Percentiles rank a stretch among this genome's conserved stretches.
These are phyloP conservation scores for Cheiracanthium punctorium DNA, from an alignment of 2,888 invertebrate genomes.

Conservation along the genomic window DNA sequence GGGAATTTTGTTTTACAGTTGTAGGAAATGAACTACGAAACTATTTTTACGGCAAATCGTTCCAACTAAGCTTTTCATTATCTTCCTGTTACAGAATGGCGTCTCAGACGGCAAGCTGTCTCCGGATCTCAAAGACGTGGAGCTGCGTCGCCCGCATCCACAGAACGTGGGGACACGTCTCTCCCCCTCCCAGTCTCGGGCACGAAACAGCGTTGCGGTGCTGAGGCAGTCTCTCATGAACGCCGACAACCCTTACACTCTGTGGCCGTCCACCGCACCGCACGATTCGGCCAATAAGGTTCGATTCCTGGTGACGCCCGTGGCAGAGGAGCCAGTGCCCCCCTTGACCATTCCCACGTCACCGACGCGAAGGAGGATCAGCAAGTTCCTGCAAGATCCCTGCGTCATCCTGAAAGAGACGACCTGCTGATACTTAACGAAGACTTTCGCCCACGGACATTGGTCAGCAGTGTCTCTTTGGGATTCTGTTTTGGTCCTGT, in stretches of 20 bases:
- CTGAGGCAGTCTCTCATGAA: slow-evolving; percentile 63
- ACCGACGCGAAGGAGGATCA: slow-evolving; percentile 43
- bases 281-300: not conserved
- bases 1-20: too few species aligned
- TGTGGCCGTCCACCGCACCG: slow-evolving; percentile 68
- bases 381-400: slow-evolving; percentile 52
- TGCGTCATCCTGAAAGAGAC: slow-evolving; percentile 58
- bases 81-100: slow-evolving; percentile 21
- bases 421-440: slow-evolving; percentile 23
- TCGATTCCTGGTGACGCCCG: slow-evolving; percentile 46
- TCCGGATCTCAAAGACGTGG: slow-evolving; percentile 44
- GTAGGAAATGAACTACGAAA: too few species aligned
- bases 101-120: not conserved
- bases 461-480: too few species aligned
- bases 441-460: too few species aligned
- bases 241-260: slow-evolving; percentile 69
- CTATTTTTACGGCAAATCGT: too few species aligned
- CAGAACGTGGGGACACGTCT: slow-evolving; percentile 11
- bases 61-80: too few species aligned
- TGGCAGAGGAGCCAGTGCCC: slow-evolving; percentile 32
- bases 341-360: slow-evolving; percentile 24
- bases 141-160: slow-evolving; percentile 37
- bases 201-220: slow-evolving; percentile 44
- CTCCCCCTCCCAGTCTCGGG: not conserved
- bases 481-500: too few species aligned